Base-by-base conservation (phyloP, 1,140 invertebrate genomes). In the Chironomus tepperi region DNA sequence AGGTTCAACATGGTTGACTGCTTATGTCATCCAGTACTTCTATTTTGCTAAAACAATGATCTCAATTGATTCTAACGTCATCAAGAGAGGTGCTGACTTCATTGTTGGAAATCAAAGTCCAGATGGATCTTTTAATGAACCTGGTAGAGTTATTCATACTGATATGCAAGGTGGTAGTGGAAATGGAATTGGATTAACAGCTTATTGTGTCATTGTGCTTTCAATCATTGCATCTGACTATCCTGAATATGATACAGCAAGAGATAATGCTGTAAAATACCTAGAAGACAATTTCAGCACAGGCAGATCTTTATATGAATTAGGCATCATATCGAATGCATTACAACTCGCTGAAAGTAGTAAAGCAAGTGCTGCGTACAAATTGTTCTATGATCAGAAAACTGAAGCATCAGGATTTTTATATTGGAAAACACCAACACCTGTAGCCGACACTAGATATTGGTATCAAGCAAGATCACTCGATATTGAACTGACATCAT, bases 1-100 rank as follows among this genome's bases (percentile, higher is more conserved):
- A 75, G 94, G 97, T 9, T 97, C 94, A 80, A 93, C 95, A 24
- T 99, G 96, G 96, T 85, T 99, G 75, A 99, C 97, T 3, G 93
- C 97, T 3, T 97, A 97, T 81, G 95, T 97, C 0, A 88, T 91
- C 0, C 90, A 94, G 75, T 95, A 95, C 73, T 91, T 98, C 79
- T 88, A 88, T 47, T 90, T 94, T 82, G 95, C 94, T 2, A 85
- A 86, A 73, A 84, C 87, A 18, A 92, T 91, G 79, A 94, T 98
- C 19, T 87, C 87, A 73, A 87, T 98, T 57, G 94, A 96, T 74
- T 84, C 88, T 12, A 84, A 82, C 74, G 87, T 96, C 57, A 87
- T 97, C 74, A 80, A 84, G 2, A 85, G 88, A 24, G 89, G 93
- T 6, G 83, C 96, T 1, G 84, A 90, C 64, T 98, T 95, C 92